Evolutionary conservation across 1,140 invertebrate genomes (phyloP).

Genomic region (Cylas formicarius): DNA sequence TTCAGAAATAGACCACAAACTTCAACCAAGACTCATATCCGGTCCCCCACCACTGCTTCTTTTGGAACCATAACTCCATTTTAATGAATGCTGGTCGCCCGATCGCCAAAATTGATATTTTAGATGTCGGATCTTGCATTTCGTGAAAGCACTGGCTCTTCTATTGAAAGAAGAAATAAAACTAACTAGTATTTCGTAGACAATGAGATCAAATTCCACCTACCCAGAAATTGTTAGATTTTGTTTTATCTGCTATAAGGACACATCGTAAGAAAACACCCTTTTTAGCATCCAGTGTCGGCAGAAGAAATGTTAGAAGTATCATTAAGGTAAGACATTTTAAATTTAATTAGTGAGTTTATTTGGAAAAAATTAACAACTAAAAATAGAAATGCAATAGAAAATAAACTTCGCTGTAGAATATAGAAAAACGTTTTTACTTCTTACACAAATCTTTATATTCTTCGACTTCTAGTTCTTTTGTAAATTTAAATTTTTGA

Average conservation of each 20-base stretch:
- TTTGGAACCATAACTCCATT: too few species aligned
- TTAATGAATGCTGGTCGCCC: too few species aligned
- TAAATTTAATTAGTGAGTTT: constrained; percentile 1
- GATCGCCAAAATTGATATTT: too few species aligned
- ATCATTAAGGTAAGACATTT: constrained; percentile 6
- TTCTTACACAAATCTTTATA: constrained; percentile 1
- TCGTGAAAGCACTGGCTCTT: too few species aligned
- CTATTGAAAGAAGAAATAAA: too few species aligned
- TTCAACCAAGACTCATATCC: too few species aligned
- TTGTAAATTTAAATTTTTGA: constrained; percentile 3
- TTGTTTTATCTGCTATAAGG: constrained; percentile 5
- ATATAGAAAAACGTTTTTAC: constrained; percentile 2
- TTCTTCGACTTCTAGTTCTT: constrained; percentile 1
- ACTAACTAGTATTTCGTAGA: constrained; percentile 4
- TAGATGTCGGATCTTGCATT: too few species aligned
- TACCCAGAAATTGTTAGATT: neutral
- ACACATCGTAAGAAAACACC: constrained; percentile 1
- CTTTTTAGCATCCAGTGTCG: neutral
- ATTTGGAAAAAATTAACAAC: constrained; percentile 1
- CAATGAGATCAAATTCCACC: constrained; percentile 4
- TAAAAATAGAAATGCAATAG: constrained; percentile 3
- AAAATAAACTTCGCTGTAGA: constrained; percentile 1
- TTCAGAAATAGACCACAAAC: too few species aligned
- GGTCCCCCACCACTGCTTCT: too few species aligned
- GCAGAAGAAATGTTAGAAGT: constrained; percentile 2